Percentiles rank a stretch among this genome's conserved stretches.
Conservation (phyloP, 1,140 invertebrate species). For the Mycetomoellerius zeteki region DNA sequence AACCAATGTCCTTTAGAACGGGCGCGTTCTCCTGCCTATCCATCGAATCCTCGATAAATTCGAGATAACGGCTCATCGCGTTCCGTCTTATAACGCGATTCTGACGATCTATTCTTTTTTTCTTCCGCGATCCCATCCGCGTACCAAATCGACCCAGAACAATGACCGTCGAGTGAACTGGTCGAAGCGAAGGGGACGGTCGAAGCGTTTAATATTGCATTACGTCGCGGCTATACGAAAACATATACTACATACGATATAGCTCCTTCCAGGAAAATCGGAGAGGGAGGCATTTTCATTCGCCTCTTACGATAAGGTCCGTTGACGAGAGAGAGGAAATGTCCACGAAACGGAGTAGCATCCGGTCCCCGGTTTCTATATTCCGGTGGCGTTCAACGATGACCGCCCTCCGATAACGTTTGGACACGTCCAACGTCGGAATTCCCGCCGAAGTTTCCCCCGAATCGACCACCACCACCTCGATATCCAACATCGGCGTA, state of each 20-base stretch:
- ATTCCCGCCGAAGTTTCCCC: slow-evolving; percentile 65
- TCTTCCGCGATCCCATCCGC: slow-evolving; percentile 25
- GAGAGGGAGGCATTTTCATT: slow-evolving; percentile 38
- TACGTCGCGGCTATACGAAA: slow-evolving; percentile 37
- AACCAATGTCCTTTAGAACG: slow-evolving; percentile 49
- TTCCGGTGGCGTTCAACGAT: slow-evolving; percentile 67
- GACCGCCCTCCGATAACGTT: slow-evolving; percentile 72
- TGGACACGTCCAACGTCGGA: slow-evolving; percentile 69
- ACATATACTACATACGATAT: slow-evolving; percentile 33
- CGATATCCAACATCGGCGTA: slow-evolving; percentile 57
- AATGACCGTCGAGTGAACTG: slow-evolving; percentile 7
- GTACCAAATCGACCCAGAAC: slow-evolving; percentile 33
- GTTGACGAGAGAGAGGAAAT: slow-evolving; percentile 51
- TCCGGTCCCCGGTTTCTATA: slow-evolving; percentile 57
- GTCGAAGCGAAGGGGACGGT: neutral
- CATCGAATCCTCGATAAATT: slow-evolving; percentile 65
- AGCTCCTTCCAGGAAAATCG: neutral
- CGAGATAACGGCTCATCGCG: slow-evolving; percentile 64
- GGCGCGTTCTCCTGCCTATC: slow-evolving; percentile 12
- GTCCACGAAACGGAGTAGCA: slow-evolving; percentile 20
- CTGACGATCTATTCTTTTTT: neutral
- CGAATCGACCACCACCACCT: slow-evolving; percentile 40
- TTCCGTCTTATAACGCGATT: slow-evolving; percentile 38
- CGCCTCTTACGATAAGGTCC: slow-evolving; percentile 4
- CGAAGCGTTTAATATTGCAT: slow-evolving; percentile 66